Evolutionary conservation across 2,113 vertebrate genomes (phyloP).

Genomic region (Cariama cristata): DNA sequence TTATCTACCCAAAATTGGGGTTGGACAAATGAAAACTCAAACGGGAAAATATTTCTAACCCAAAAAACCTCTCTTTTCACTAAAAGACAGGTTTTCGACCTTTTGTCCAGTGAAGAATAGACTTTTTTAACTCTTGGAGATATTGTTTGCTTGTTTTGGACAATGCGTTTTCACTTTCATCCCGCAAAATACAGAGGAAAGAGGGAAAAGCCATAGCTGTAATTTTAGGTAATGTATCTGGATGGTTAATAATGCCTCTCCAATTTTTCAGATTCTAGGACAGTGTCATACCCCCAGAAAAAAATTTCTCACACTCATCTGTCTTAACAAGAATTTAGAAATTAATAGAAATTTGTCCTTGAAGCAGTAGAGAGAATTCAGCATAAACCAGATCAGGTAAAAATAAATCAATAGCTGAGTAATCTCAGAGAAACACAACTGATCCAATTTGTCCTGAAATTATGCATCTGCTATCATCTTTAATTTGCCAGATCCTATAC

Average conservation of each 20-base stretch:
- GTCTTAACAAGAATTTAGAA: background rate
- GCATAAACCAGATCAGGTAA: background rate
- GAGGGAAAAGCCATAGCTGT: background rate
- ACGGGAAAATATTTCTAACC: background rate
- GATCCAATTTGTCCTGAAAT: slow-evolving; percentile 22
- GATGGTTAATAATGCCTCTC: background rate
- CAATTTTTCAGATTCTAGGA: background rate
- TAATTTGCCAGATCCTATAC: background rate
- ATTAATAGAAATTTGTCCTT: background rate
- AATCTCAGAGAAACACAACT: slow-evolving; percentile 11
- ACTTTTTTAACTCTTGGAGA: background rate
- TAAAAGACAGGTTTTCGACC: background rate
- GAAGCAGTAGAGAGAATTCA: background rate
- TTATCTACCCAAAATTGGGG: background rate
- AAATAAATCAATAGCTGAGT: background rate
- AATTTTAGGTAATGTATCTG: background rate
- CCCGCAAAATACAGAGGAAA: background rate
- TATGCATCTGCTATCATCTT: background rate
- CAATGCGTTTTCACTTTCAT: background rate
- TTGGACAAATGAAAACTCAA: background rate
- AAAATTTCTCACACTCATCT: background rate
- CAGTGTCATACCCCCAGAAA: background rate
- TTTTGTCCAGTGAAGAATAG: background rate
- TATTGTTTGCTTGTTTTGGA: background rate
- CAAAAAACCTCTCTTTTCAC: background rate